phyloP scores from a whole-genome alignment of 2,797 vertebrate species.

The Borostomias antarcticus region DNA sequence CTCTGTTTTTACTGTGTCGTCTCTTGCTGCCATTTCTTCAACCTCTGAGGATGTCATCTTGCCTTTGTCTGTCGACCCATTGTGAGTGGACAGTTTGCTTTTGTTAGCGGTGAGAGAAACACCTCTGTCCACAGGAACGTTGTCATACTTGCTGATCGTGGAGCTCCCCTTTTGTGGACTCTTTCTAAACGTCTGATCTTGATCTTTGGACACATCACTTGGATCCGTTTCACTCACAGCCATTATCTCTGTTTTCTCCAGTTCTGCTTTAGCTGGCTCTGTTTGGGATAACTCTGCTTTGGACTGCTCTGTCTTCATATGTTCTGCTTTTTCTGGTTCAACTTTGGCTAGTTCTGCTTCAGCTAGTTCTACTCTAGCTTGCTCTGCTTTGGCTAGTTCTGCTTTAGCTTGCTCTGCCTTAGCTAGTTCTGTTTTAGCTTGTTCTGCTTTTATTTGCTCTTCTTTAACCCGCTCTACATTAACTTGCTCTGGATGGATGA shows the following conservation, averaged over 20 bases:
- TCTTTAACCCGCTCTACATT: slow-evolving; percentile 49
- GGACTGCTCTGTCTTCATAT: background rate
- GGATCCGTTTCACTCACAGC: background rate
- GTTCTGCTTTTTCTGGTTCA: slow-evolving; percentile 4
- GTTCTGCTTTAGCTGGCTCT: slow-evolving; percentile 20
- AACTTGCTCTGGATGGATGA: too few relatives aligned
- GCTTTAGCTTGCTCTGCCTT: slow-evolving; percentile 1
- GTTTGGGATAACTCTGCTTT: slow-evolving; percentile 1
- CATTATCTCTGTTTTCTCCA: background rate
- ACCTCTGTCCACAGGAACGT: background rate
- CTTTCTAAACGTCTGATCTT: slow-evolving; percentile 22
- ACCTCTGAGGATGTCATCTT: slow-evolving; percentile 24
- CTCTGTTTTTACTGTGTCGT: slow-evolving; percentile 26
- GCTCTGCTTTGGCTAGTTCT: slow-evolving; percentile 36
- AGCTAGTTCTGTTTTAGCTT: background rate
- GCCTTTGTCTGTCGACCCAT: slow-evolving; percentile 23
- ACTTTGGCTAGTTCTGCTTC: slow-evolving; percentile 19
- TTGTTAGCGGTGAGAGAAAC: slow-evolving; percentile 20
- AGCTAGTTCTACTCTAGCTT: slow-evolving; percentile 50
- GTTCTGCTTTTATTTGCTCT: slow-evolving; percentile 35
- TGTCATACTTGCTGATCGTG: background rate
- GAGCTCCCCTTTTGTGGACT: slow-evolving; percentile 29
- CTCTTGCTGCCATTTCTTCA: slow-evolving; percentile 21
- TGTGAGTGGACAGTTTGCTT: slow-evolving; percentile 25
- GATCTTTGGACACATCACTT: slow-evolving; percentile 21